These are phyloP conservation scores for Danio rerio DNA, from an alignment of 2,113 vertebrate genomes.

Conservation along the genomic window GRCz12tu NC_133191.1:26533501-26534000, in stretches of 20 bases:
- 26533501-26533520: conserved; percentile 62
- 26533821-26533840: not conserved
- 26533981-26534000: not conserved
- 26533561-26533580: conserved; percentile 73
- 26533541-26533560: conserved; percentile 82
- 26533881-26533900: not conserved
- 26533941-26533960: not conserved
- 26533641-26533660: conserved; percentile 61
- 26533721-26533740: conserved; percentile 24
- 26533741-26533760: not conserved
- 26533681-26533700: conserved; percentile 26
- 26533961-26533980: not conserved
- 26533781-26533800: not conserved
- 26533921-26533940: not conserved
- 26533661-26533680: conserved; percentile 55
- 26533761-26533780: not conserved
- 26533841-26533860: not conserved
- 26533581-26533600: conserved; percentile 63
- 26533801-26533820: not conserved
- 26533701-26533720: conserved; percentile 18
- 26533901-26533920: not conserved
- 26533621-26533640: conserved; percentile 66
- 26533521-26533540: conserved; percentile 76
- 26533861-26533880: not conserved
- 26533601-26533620: conserved; percentile 63